Conservation (phyloP, 2,888 invertebrate genomes). For the Embidobia sp. region DNA sequence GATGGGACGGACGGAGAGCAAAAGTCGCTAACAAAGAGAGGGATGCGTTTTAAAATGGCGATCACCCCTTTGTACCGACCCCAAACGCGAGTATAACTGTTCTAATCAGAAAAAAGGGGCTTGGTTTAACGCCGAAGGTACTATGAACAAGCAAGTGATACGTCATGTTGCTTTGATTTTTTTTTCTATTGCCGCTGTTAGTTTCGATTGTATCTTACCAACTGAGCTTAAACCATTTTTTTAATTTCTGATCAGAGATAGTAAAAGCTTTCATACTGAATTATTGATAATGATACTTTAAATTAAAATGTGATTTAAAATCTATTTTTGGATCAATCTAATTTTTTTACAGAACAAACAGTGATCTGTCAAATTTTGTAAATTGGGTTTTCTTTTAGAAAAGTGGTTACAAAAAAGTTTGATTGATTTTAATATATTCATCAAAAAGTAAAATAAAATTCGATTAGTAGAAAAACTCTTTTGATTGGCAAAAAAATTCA, state of each 20-base stretch:
- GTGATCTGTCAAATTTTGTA: no score
- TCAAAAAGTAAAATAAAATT: no score
- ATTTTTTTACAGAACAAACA: no score
- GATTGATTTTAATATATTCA: no score
- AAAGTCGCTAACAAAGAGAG: conserved; percentile 56
- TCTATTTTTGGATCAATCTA: no score
- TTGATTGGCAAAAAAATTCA: no score
- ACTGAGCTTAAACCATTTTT: conserved; percentile 10
- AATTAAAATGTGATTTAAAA: no score
- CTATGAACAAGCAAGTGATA: conserved; percentile 56
- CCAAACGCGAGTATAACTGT: conserved; percentile 73
- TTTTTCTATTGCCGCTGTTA: conserved; percentile 2
- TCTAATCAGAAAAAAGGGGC: conserved; percentile 76
- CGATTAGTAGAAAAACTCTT: no score
- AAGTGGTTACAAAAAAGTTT: no score
- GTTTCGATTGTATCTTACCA: conserved; percentile 16
- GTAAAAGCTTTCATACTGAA: no score
- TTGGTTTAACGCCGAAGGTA: conserved; percentile 76
- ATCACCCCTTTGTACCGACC: conserved; percentile 70
- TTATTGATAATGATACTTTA: no score
- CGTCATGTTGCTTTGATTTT: conserved; percentile 49
- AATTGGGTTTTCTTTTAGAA: no score
- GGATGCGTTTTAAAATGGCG: conserved; percentile 76
- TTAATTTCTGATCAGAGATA: conserved; percentile 37
- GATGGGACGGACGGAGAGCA: conserved; percentile 58